Conservation (phyloP, 2,113 vertebrate genomes). For the Pseudorectes ferrugineus region DNA sequence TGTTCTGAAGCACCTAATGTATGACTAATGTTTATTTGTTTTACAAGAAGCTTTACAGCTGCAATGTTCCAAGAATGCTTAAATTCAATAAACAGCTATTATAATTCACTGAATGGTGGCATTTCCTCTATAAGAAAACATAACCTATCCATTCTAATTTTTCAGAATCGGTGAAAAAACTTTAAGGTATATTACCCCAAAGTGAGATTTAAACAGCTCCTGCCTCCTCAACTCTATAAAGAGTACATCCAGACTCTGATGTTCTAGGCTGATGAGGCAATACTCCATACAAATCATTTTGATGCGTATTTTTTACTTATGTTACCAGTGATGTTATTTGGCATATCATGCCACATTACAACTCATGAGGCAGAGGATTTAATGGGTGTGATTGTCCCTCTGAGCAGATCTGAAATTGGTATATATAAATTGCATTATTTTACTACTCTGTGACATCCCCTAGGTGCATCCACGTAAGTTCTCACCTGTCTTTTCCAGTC, state of each 20-base stretch:
- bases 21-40: conserved; percentile 53
- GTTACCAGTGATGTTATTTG: conserved; percentile 14
- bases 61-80: conserved; percentile 49
- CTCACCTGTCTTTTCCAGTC: conserved; percentile 96
- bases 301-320: not conserved
- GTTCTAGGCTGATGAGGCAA: not conserved
- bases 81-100: conserved; percentile 58
- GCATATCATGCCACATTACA: not conserved
- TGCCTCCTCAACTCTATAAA: not conserved
- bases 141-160: conserved; percentile 43
- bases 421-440: not conserved
- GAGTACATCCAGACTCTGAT: not conserved
- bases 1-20: conserved; percentile 41
- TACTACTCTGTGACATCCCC: not conserved
- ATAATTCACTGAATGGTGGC: conserved; percentile 48
- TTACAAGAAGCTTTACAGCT: conserved; percentile 31
- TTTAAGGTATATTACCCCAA: conserved; percentile 11
- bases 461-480: not conserved
- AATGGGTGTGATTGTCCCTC: not conserved
- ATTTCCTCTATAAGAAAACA: conserved; percentile 22
- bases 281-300: not conserved
- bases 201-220: conserved; percentile 42
- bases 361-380: not conserved
- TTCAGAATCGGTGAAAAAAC: conserved; percentile 41
- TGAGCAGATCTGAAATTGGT: not conserved